Conservation (phyloP, 2,113 vertebrate species). For the Camelus bactrianus region DNA sequence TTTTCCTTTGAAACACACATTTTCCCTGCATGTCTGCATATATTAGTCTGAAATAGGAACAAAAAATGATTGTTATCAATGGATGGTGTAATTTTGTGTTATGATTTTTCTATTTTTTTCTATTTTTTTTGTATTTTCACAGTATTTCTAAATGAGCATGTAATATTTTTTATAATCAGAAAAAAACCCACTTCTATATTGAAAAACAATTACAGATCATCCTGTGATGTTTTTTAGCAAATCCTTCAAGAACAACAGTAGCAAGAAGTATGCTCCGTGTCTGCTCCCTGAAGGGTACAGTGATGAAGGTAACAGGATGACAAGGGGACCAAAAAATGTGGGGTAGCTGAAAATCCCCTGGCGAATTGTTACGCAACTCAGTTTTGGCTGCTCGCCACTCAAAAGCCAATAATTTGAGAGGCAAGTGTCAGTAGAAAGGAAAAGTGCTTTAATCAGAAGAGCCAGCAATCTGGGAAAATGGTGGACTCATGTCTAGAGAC, state of each 20-base stretch:
- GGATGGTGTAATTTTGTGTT: not conserved
- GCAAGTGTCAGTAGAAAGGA: too few relatives aligned
- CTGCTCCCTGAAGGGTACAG: not conserved
- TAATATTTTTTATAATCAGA: not conserved
- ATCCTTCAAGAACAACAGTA: not conserved
- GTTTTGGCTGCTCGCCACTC: too few relatives aligned
- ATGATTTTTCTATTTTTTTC: not conserved
- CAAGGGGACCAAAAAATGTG: not conserved
- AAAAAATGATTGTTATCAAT: not conserved
- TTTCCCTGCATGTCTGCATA: not conserved
- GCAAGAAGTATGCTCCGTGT: not conserved
- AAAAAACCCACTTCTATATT: not conserved
- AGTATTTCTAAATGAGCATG: not conserved
- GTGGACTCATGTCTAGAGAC: too few relatives aligned
- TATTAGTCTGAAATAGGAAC: not conserved
- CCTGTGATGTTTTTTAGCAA: not conserved
- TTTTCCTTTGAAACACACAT: not conserved
- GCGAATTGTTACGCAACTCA: not conserved
- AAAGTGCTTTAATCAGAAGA: too few relatives aligned
- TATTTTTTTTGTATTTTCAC: not conserved
- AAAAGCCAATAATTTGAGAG: too few relatives aligned
- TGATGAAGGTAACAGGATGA: not conserved
- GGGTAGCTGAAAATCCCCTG: not conserved
- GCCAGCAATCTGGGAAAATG: too few relatives aligned
- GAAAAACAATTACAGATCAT: conserved; percentile 5